phyloP scores from a whole-genome alignment of 2,888 invertebrate genomes.

The Epiblema foenella region DNA sequence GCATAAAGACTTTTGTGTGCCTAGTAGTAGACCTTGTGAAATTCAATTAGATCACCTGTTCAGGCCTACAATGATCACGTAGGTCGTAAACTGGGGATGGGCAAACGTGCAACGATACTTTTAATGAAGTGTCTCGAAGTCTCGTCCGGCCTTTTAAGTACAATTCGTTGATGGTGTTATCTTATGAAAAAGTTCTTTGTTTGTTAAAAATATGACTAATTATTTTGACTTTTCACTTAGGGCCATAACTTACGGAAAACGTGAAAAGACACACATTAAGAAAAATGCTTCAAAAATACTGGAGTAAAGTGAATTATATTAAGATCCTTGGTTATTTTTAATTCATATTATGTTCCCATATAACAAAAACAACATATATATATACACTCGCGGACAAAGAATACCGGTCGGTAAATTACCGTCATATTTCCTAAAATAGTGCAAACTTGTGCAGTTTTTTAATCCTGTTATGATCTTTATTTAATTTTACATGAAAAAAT shows the following conservation, averaged over 20 bases:
- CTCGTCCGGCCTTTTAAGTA: conserved; percentile 13
- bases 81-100: conserved; percentile 61
- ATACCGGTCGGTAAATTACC: too few species aligned
- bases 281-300: too few species aligned
- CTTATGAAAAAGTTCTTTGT: conserved; percentile 2
- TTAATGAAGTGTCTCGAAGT: conserved; percentile 67
- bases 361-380: too few species aligned
- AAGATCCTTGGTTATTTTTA: not conserved
- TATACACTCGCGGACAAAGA: too few species aligned
- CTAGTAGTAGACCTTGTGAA: conserved; percentile 51
- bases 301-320: not conserved
- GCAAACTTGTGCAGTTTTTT: too few species aligned
- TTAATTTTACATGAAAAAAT: too few species aligned
- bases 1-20: conserved; percentile 43
- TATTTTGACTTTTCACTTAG: too few species aligned
- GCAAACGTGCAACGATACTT: conserved; percentile 65
- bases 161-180: conserved; percentile 4
- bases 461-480: too few species aligned
- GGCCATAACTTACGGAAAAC: not conserved
- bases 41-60: conserved; percentile 71
- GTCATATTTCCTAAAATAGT: too few species aligned
- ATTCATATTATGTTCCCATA: conserved; percentile 1
- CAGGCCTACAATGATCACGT: conserved; percentile 62
- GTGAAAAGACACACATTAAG: too few species aligned
- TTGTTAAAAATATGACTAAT: too few species aligned